Percentiles rank a stretch among this genome's conserved stretches.
These are phyloP conservation scores for Pegoplata infirma DNA, from an alignment of 2,888 invertebrate species.

Conservation along the genomic window DNA sequence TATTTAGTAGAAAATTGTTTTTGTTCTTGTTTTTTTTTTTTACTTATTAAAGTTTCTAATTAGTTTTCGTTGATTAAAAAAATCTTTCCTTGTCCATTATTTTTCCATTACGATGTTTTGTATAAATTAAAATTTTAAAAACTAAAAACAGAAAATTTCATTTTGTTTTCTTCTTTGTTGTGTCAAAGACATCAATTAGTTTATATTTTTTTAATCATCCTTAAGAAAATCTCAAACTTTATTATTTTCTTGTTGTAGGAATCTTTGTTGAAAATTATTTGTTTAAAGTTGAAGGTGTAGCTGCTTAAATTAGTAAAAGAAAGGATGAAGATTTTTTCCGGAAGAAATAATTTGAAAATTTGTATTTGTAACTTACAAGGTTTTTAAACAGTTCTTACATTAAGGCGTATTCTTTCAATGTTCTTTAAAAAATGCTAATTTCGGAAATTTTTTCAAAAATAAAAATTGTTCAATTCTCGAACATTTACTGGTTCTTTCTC, in stretches of 20 bases:
- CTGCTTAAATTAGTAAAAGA: too few relatives aligned
- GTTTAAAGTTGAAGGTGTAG: background rate
- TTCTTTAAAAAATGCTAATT: too few relatives aligned
- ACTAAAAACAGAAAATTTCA: background rate
- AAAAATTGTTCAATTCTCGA: too few relatives aligned
- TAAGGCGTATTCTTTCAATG: too few relatives aligned
- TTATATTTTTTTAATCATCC: background rate
- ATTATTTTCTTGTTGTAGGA: background rate
- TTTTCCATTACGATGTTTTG: constrained; percentile 7
- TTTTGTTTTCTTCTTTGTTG: background rate
- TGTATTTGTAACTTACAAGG: too few relatives aligned
- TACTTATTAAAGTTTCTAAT: constrained; percentile 50
- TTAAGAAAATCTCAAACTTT: background rate
- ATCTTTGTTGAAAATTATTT: background rate
- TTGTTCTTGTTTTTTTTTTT: background rate
- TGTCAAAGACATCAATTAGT: constrained; percentile 43
- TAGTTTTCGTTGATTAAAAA: constrained; percentile 30
- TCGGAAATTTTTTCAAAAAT: too few relatives aligned
- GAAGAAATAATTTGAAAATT: too few relatives aligned
- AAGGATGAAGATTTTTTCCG: too few relatives aligned
- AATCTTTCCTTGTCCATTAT: background rate
- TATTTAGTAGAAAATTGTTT: background rate
- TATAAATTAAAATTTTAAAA: background rate
- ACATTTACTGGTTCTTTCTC: too few relatives aligned
- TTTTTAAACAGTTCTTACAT: too few relatives aligned